Conservation (phyloP, 2,113 vertebrate species). For the Vimba vimba region DNA sequence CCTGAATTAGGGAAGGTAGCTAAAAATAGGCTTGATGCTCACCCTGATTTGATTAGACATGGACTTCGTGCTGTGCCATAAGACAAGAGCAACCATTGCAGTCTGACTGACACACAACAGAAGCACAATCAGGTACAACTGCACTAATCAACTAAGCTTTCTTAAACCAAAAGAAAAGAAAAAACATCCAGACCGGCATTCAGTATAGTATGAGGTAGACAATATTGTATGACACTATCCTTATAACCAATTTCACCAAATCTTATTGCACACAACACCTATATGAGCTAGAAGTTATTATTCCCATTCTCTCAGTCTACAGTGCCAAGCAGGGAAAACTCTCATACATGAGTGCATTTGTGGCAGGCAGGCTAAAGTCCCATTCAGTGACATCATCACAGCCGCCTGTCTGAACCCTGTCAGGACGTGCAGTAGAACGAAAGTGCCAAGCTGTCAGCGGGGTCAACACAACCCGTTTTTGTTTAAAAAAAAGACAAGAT, state of each 20-base stretch:
- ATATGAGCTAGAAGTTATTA: not conserved
- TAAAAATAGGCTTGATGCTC: conserved; percentile 38
- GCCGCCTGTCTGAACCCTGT: conserved; percentile 15
- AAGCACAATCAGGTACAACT: conserved; percentile 25
- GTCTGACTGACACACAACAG: conserved; percentile 15
- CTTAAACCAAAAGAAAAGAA: not conserved
- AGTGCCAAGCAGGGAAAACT: not conserved
- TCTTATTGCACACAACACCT: too few species aligned
- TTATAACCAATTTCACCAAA: not conserved
- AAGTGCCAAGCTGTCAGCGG: conserved; percentile 15
- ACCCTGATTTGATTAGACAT: conserved; percentile 43
- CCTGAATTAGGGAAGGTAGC: conserved; percentile 15
- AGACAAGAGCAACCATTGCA: not conserved
- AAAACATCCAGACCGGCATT: not conserved
- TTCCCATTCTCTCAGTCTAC: not conserved
- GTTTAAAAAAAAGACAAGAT: not conserved
- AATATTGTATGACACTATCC: not conserved
- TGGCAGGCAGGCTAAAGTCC: conserved; percentile 18
- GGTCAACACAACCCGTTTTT: not conserved
- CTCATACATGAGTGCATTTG: conserved; percentile 9
- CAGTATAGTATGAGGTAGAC: too few species aligned
- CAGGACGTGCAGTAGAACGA: conserved; percentile 19
- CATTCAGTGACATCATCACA: conserved; percentile 23
- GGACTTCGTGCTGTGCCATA: conserved; percentile 1
- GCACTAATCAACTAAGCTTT: not conserved